Conservation (phyloP, 2,113 vertebrate species). For the Callipepla squamata region DNA sequence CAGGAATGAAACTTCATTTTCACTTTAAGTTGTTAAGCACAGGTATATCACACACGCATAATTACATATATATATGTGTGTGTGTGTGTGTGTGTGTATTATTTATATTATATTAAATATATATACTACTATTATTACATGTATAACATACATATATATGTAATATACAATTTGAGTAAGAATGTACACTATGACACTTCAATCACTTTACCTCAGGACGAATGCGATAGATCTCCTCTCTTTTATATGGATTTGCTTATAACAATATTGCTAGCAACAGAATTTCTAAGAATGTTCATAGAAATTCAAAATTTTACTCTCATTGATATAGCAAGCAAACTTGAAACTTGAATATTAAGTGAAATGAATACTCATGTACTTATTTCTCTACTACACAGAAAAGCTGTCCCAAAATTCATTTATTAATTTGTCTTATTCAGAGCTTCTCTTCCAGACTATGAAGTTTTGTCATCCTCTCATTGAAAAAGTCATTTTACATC, state of each 20-base stretch:
- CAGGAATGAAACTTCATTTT: not conserved
- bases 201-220: not conserved
- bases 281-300: not conserved
- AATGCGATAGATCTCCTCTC: not conserved
- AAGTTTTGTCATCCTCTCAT: not conserved
- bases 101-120: no score
- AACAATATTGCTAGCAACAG: not conserved
- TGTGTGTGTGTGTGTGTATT: no score
- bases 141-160: not conserved
- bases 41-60: not conserved
- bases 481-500: not conserved
- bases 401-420: not conserved
- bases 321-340: not conserved
- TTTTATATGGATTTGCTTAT: not conserved
- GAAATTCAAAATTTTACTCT: not conserved
- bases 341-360: not conserved
- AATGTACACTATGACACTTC: not conserved
- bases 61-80: not conserved
- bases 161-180: not conserved
- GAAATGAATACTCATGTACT: not conserved
- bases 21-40: not conserved
- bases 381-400: not conserved
- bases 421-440: not conserved
- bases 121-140: not conserved
- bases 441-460: not conserved